Evolutionary conservation across 2,888 invertebrate genomes (phyloP), one percentile per base, ranked within the genome.

Genomic region (Lasius platythorax): DNA sequence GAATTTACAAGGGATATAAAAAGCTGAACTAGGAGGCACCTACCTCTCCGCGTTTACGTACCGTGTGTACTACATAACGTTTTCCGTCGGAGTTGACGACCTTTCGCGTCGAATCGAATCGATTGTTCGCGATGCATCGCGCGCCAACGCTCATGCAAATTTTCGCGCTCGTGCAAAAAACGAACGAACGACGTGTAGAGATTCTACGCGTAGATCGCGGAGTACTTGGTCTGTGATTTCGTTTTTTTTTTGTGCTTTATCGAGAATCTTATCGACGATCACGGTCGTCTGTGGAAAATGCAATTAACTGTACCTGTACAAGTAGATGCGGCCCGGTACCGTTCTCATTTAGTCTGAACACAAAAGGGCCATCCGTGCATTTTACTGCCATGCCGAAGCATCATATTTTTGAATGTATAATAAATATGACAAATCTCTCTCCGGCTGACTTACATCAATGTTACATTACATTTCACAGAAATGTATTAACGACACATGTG

Each of bases 271-370:
- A 37, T 64, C 46, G 18, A 66, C 4, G 50, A 30, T 33, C 50
- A 18, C 37, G 23, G 23, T 40, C 0, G 23, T 70, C 18, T 30
- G n/a, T 12, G 12, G 12, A 8, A 30, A 11, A 33, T 37, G 30
- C 12, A 37, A 61, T 66, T 82, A 58, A 63, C 88, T 91, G 92
- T 96, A 97, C 97, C 96, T 97, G 97, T 66, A 96, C 95, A 72
- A 97, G 96, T 66, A 97, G 95, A 94, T 96, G 96, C n/a, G 97
- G 97, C 90, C 97, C 97, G 70, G 96, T 96, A 40, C 97, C 97
- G 92, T 96, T 97, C 92, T 97, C 97, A 94, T 97, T 97, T 86
- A 97, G 95, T 87, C 97, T 96, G 95, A 97, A 97, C 92, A 97
- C 96, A 93, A 97, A 97, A 58, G 97, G 97, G 84, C 97, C 97